Evolutionary conservation across 2,888 invertebrate species (phyloP), one percentile per base, ranked within the genome.

Genomic region (Dromius quadrimaculatus): DNA sequence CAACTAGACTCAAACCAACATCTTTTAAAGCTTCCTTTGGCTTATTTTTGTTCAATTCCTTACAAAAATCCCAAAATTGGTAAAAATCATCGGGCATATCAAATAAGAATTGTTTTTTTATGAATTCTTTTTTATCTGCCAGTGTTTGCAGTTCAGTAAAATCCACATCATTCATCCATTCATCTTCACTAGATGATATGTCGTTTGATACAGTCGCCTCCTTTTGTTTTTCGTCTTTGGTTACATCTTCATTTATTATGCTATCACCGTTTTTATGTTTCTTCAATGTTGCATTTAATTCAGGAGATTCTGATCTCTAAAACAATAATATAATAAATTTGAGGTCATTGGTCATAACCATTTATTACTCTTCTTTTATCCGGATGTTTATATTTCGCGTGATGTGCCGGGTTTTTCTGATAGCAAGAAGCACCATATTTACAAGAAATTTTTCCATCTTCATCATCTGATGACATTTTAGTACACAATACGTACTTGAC

Each of bases 81-180:
- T 89, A 95, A 81, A 97, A 97, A 81, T 97, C 96, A n/a, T 86
- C 80, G 0, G 97, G 96, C 94, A 97, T 95, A 72, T 92, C 87
- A 0, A 93, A 87, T 22, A 94, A 81, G 81, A 95, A 96, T 74
- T 92, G 87, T 65, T 90, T 85, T 75, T 90, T 88, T 54, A 94
- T 89, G 74, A 85, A 88, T 71, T 81, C 79, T 77, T 83, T 84
- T 63, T 82, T 80, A 75, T 86, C 85, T 54, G 81, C 80, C 80
- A 76, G 82, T 78, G 78, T 76, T 73, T 71, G 77, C 76, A 6
- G 79, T 79, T 13, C 78, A 76, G 50, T 78, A 77, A 61, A 79
- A 71, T 79, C 79, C 54, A 63, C 8, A 17, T 71, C 17, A 8
- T 71, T 47, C 13, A 36, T 20, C 34, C 34, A 34, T n/a, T 59